Percentiles rank a stretch among this genome's conserved stretches.
These are phyloP conservation scores for Microtus pennsylvanicus DNA, from an alignment of 2,113 vertebrate genomes.

Conservation along the genomic window DNA sequence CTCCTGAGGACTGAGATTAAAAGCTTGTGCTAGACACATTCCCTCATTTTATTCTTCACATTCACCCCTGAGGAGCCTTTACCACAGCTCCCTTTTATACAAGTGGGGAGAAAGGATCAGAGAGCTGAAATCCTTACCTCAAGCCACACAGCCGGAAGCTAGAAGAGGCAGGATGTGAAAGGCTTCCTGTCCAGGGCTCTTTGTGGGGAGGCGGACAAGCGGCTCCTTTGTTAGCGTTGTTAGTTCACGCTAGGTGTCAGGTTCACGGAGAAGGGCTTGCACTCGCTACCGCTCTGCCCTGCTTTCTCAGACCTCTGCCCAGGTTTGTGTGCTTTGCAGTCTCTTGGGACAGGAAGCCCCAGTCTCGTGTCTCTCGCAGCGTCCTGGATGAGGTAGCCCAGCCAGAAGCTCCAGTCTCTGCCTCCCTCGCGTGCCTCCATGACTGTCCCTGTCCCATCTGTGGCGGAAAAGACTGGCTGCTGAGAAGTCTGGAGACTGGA, in stretches of 20 bases:
- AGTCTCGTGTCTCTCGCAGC: background rate
- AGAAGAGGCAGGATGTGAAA: background rate
- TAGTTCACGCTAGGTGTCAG: background rate
- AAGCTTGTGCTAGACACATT: too few relatives aligned
- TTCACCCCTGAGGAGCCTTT: too few relatives aligned
- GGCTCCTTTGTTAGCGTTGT: background rate
- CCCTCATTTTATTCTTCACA: too few relatives aligned
- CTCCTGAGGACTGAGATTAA: too few relatives aligned
- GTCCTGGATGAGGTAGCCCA: background rate
- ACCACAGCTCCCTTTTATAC: too few relatives aligned
- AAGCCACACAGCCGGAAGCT: too few relatives aligned
- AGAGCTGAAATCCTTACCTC: too few relatives aligned
- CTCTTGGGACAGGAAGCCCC: background rate
- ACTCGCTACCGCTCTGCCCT: conserved; percentile 47
- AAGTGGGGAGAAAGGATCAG: too few relatives aligned
- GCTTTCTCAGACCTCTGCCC: background rate
- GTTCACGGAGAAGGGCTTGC: background rate
- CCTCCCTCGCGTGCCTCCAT: background rate
- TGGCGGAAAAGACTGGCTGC: background rate
- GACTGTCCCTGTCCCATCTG: background rate
- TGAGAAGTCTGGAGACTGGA: background rate
- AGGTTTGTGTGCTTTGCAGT: background rate
- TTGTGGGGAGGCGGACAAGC: background rate
- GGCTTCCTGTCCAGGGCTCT: background rate
- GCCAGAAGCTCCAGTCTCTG: background rate